Percentiles rank a stretch among this genome's conserved stretches.
Evolutionary conservation across 2,888 invertebrate genomes (phyloP).

Genomic region (Drosophila multiciliata): DNA sequence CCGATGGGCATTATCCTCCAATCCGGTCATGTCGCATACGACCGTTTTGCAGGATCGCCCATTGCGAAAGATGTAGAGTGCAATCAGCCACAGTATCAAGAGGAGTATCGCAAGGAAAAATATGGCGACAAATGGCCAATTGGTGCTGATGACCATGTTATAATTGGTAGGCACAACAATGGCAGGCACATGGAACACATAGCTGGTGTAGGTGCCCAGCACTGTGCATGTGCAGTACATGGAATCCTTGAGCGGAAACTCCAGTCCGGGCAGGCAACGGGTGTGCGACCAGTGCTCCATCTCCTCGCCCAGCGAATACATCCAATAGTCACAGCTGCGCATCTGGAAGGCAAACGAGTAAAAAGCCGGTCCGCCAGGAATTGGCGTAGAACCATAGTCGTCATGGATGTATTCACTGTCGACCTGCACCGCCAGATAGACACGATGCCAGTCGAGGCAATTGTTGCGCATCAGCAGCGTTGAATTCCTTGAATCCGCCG

Average conservation of each 20-base stretch:
- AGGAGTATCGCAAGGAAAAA: neutral
- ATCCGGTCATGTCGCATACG: conserved; percentile 36
- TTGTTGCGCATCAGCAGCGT: conserved; percentile 58
- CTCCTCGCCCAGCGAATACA: neutral
- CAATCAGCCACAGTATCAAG: neutral
- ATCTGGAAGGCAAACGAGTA: conserved; percentile 57
- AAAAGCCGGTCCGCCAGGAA: conserved; percentile 41
- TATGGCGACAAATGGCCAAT: neutral
- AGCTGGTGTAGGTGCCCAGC: conserved; percentile 65
- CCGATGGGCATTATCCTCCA: conserved; percentile 18
- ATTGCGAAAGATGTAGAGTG: conserved; percentile 18
- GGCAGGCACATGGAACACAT: conserved; percentile 30
- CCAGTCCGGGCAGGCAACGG: conserved; percentile 39
- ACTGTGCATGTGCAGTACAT: conserved; percentile 44
- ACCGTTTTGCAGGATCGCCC: conserved; percentile 30
- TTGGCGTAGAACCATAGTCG: neutral
- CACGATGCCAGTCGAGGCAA: conserved; percentile 17
- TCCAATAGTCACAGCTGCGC: conserved; percentile 63
- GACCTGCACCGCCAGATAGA: conserved; percentile 49
- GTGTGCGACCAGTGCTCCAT: conserved; percentile 22
- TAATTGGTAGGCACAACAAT: conserved; percentile 22
- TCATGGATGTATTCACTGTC: neutral
- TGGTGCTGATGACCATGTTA: fast-evolving
- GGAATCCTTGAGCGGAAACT: neutral
- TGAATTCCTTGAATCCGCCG: neutral